Base-by-base conservation (phyloP, 2,113 vertebrate species). In the Syngnathus floridae region DNA sequence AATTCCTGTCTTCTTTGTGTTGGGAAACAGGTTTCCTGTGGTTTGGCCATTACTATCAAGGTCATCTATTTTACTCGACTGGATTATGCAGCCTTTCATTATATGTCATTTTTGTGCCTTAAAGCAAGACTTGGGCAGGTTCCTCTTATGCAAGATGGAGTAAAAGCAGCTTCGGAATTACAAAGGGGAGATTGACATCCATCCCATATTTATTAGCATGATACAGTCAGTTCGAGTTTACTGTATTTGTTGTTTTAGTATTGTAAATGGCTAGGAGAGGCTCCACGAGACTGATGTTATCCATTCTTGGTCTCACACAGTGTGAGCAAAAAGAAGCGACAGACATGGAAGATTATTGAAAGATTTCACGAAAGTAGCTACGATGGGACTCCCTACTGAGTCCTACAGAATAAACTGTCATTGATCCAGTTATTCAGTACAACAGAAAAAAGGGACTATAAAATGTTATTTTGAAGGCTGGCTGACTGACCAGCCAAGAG, bases 1-100 rank as follows among this genome's bases (percentile, higher is more conserved):
- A 70, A 72, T 74, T 3, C 7, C 51, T 52, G 70, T 66, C 61
- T 63, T 65, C 26, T 65, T 73, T 71, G 77, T 80, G 63, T 75
- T 54, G 71, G 60, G 16, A 1, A 22, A 2, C n/a, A 11, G 4
- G 35, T 40, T 65, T 65, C 78, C 74, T 35, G 73, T 43, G 54
- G 84, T 61, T 74, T 55, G 12, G 69, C 76, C 70, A 26, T 63
- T 72, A 17, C 61, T 45, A 19, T 26, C 21, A 43, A 56, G 54
- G 67, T 61, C 13, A 60, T 60, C 37, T 37, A 3, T 36, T 57
- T 35, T 37, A 6, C 52, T 36, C 14, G 26, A 16, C 55, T 16
- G 31, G 7, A 57, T 57, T 19, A 16, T 9, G 55, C 16, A 8
- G 37, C 31, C 31, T 3, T 8, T 37, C 31, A 35, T 57, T 38